Evolutionary conservation across 2,797 vertebrate genomes (phyloP).

Genomic region (Alca torda): DNA sequence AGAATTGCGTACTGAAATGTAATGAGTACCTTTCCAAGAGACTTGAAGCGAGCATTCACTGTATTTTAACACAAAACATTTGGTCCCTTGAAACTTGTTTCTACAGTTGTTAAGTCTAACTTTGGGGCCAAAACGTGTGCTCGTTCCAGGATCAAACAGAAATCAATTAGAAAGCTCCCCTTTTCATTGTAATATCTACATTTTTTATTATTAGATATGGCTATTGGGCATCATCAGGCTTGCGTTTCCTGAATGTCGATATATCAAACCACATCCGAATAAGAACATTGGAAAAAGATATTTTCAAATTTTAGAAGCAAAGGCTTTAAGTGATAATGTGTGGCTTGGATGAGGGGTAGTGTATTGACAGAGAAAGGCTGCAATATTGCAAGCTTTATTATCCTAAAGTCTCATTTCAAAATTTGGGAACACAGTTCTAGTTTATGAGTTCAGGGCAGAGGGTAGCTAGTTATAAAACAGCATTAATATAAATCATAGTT

Average conservation of each 20-base stretch:
- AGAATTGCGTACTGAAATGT: background rate
- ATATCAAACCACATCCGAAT: background rate
- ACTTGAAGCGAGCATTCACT: accelerated
- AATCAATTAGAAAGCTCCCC: background rate
- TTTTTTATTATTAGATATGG: background rate
- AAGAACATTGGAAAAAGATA: background rate
- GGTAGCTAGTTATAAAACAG: background rate
- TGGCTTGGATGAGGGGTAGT: background rate
- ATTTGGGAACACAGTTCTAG: background rate
- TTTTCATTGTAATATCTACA: background rate
- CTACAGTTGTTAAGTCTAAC: background rate
- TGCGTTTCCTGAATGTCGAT: background rate
- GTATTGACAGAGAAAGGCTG: background rate
- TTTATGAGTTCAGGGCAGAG: background rate
- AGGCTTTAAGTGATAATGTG: background rate
- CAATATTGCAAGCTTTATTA: background rate
- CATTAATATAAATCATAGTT: conserved; percentile 36
- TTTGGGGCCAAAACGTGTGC: background rate
- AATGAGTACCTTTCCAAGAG: background rate
- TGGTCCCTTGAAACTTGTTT: background rate
- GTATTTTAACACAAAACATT: background rate
- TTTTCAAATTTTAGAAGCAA: background rate
- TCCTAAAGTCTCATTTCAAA: background rate
- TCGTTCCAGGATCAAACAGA: background rate
- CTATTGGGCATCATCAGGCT: background rate